Evolutionary conservation across 1,140 invertebrate species (phyloP), one percentile per base, ranked within the genome.

Genomic region (Samia ricini): DNA sequence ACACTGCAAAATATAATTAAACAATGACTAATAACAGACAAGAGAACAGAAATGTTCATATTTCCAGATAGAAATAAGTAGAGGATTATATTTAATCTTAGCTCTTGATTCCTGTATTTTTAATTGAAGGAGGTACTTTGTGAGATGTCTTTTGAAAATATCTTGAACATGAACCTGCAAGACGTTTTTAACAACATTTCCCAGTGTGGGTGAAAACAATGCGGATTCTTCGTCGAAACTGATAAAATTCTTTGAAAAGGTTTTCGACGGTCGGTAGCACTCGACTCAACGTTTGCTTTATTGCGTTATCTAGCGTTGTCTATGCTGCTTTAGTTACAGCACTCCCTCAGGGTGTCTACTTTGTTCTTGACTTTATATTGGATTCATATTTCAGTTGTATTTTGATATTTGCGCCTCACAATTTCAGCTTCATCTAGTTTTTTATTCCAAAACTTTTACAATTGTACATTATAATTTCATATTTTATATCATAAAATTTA

Each of bases 171-270:
- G 59, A 60, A 50, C 42, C n/a, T 22, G 49, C 56, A 57, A 33
- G 49, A 61, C 21, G 61, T 57, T 63, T 63, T 67, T 50, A 50
- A 67, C 61, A 60, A 56, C 55, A 60, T 60, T 50, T 24, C 61
- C 56, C 42, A 52, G 22, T 24, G 29, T 18, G 50, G 50, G 51
- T n/a, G n/a, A n/a, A n/a, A 65, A 65, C 64, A 65, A 65, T 61
- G 64, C 64, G 54, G 56, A 29, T 61, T 61, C 22, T 52, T 52
- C 55, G 57, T 51, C 59, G 26, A 52, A 52, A 52, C 50, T 61
- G 19, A 21, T 19, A 36, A 51, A 36, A 60, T 64, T 50, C 49
- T 60, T n/a, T 58, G 29, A 21, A 33, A 64, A 26, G 54, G 51
- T 66, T 65, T 65, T 60, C 60, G 52, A 60, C 56, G 57, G 58